A percentile compares a stretch with the other conserved stretches of the same genome.
phyloP scores from a whole-genome alignment of 2,888 invertebrate species.

The Drosophila tripunctata region DNA sequence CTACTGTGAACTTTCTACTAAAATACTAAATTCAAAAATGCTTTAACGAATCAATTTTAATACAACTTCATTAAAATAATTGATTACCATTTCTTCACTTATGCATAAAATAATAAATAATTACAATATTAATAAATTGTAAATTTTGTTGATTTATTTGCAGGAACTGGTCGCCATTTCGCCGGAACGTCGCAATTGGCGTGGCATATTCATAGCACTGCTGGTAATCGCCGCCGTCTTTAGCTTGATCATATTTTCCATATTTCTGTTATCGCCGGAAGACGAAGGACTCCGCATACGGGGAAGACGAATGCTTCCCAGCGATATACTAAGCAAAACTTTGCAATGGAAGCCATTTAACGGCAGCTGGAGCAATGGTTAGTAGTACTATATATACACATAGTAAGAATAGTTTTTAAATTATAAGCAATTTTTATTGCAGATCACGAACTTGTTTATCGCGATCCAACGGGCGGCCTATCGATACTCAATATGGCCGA shows the following conservation, averaged over 20 bases:
- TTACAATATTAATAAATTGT: too few species aligned
- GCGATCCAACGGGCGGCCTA: conserved; percentile 91
- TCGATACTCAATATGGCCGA: conserved; percentile 91
- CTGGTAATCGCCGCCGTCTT: conserved; percentile 95
- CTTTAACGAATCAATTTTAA: too few species aligned
- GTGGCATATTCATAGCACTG: conserved; percentile 95
- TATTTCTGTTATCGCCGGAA: conserved; percentile 93
- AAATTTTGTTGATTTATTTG: conserved; percentile 40
- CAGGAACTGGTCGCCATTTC: conserved; percentile 96
- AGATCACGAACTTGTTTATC: conserved; percentile 92
- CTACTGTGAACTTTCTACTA: too few species aligned
- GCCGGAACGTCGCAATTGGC: conserved; percentile 96
- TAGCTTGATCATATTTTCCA: conserved; percentile 95
- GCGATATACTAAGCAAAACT: conserved; percentile 87
- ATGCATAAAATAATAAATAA: too few species aligned
- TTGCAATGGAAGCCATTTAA: conserved; percentile 88
- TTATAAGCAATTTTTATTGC: background rate
- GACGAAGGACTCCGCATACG: conserved; percentile 88
- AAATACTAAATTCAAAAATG: too few species aligned
- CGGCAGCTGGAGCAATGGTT: conserved; percentile 91
- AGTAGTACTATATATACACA: background rate
- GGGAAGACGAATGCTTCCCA: conserved; percentile 88
- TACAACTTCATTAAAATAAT: too few species aligned
- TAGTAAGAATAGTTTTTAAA: too few species aligned
- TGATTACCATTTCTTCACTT: too few species aligned